Conservation (phyloP, 2,888 invertebrate genomes). For the Caenorhabditis japonica region DNA sequence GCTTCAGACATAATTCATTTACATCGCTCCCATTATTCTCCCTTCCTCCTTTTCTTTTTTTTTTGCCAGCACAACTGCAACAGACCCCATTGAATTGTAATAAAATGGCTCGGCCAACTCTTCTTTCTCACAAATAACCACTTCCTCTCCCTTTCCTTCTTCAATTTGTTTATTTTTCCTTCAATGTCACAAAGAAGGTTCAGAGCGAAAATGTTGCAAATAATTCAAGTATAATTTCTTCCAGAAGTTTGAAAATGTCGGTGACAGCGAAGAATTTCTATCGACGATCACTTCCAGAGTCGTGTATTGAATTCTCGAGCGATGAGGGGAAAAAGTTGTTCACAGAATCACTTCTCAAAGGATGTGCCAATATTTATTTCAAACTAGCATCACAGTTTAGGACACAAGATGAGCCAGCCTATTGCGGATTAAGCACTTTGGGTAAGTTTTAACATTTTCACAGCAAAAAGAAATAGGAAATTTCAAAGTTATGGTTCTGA, state of each 20-base stretch:
- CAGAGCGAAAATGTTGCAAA: not conserved
- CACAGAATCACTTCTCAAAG: constrained; percentile 73
- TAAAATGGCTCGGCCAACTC: constrained; percentile 30
- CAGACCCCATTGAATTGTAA: constrained; percentile 31
- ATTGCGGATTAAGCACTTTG: constrained; percentile 78
- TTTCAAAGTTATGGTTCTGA: constrained; percentile 76
- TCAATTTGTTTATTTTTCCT: not conserved
- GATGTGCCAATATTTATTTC: constrained; percentile 78
- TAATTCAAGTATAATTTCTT: not conserved
- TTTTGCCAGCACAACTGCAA: constrained; percentile 2
- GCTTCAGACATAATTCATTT: too few relatives aligned
- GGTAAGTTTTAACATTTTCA: constrained; percentile 67
- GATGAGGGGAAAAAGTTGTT: constrained; percentile 77
- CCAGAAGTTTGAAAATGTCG: constrained; percentile 58
- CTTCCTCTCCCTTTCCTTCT: not conserved
- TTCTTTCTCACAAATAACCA: constrained; percentile 19
- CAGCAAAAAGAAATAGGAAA: not conserved
- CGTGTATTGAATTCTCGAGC: constrained; percentile 78
- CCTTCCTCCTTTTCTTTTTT: not conserved
- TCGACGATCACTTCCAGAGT: constrained; percentile 76
- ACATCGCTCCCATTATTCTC: not conserved
- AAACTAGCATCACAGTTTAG: constrained; percentile 78
- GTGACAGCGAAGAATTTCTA: constrained; percentile 76
- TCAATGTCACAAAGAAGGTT: constrained; percentile 36
- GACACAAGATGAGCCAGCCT: constrained; percentile 79